Conservation (phyloP, 2,888 invertebrate species). For the Drosophila mayaguana region DNA sequence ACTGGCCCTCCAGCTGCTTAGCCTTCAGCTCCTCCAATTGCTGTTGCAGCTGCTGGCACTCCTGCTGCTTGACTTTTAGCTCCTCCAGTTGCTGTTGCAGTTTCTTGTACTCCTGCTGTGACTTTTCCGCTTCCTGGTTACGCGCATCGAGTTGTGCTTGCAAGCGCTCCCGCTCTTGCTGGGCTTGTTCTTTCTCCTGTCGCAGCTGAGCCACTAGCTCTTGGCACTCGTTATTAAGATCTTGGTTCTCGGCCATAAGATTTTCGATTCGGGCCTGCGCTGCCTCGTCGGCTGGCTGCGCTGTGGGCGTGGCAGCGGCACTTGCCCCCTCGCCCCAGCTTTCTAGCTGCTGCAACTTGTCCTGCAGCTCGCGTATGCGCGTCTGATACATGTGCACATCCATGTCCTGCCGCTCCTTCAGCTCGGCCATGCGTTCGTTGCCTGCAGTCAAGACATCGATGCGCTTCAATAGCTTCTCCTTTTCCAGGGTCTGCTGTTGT, state of each 20-base stretch:
- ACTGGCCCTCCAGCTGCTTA: too few species aligned
- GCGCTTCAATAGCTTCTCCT: conserved; percentile 89
- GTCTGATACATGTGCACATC: conserved; percentile 91
- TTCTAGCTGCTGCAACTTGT: conserved; percentile 87
- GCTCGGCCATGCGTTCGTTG: conserved; percentile 91
- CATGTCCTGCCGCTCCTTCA: conserved; percentile 92
- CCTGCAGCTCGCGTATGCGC: conserved; percentile 89
- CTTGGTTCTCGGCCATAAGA: conserved; percentile 86
- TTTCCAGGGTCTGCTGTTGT: conserved; percentile 88
- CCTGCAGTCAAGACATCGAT: conserved; percentile 91
- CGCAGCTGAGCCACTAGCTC: conserved; percentile 87
- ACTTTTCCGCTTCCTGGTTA: conserved; percentile 77
- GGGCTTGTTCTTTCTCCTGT: conserved; percentile 77
- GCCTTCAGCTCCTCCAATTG: too few species aligned
- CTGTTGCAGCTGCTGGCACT: too few species aligned
- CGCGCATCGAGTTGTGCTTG: conserved; percentile 55
- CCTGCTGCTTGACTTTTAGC: too few species aligned
- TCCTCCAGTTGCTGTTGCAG: too few species aligned
- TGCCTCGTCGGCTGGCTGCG: conserved; percentile 9
- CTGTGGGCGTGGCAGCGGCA: neutral
- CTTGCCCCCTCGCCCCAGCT: conserved; percentile 85
- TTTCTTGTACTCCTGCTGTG: too few species aligned
- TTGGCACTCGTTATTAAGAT: conserved; percentile 88
- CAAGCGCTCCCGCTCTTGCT: conserved; percentile 81
- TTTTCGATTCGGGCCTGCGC: conserved; percentile 84